These are phyloP conservation scores for Pristionchus arcanus DNA, from an alignment of 2,888 invertebrate species.

Conservation along the genomic window DNA sequence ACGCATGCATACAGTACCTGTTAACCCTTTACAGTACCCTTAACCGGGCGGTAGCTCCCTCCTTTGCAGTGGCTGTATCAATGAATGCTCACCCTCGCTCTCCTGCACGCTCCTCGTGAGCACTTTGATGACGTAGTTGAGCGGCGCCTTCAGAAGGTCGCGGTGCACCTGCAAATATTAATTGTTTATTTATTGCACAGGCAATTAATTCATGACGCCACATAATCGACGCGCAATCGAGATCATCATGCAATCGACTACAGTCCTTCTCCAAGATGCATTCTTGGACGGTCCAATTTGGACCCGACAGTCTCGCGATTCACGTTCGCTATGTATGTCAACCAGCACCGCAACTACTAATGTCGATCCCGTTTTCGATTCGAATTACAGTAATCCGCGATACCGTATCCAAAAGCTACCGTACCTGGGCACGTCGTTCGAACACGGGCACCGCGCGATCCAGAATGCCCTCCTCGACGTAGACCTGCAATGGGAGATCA, in stretches of 20 bases:
- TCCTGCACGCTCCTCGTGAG: conserved; percentile 62
- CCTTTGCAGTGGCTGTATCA: too few species aligned
- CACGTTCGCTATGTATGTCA: background rate
- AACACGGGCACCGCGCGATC: conserved; percentile 33
- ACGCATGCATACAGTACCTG: too few species aligned
- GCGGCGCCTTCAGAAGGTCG: conserved; percentile 65
- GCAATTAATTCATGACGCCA: too few species aligned
- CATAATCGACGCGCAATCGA: too few species aligned
- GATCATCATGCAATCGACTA: too few species aligned
- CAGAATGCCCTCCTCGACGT: conserved; percentile 51
- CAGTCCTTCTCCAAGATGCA: too few species aligned
- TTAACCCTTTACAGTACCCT: too few species aligned
- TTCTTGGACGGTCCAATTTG: too few species aligned
- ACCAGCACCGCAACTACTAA: too few species aligned
- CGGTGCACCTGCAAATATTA: conserved; percentile 63
- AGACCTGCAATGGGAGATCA: conserved; percentile 10
- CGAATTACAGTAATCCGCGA: background rate
- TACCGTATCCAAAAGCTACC: background rate
- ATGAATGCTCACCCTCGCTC: conserved; percentile 57
- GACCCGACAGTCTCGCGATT: background rate
- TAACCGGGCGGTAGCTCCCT: too few species aligned
- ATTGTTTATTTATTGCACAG: background rate
- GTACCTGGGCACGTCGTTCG: conserved; percentile 37
- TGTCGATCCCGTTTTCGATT: too few species aligned
- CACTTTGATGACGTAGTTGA: conserved; percentile 61